Percentiles rank a stretch among this genome's conserved stretches.
Conservation (phyloP, 2,113 vertebrate species). For the Rhinopomastus cyanomelas region DNA sequence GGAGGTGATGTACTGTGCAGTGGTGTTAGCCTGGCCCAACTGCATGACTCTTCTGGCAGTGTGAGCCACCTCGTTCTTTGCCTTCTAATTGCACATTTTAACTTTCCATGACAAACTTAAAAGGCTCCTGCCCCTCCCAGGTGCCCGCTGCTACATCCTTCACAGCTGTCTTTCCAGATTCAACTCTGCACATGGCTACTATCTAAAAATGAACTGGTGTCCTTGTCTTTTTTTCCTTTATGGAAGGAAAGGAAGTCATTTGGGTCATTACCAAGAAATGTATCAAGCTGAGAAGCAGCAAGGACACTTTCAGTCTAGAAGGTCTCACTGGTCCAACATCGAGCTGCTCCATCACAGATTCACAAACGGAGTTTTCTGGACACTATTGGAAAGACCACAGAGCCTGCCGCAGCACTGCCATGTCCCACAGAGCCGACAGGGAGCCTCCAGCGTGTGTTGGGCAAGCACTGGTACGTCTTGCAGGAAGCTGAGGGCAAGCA, state of each 20-base stretch:
- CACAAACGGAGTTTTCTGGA: background rate
- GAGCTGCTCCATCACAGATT: background rate
- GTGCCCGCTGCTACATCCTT: background rate
- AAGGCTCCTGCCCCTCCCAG: conserved; percentile 30
- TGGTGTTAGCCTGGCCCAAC: background rate
- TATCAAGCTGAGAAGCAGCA: background rate
- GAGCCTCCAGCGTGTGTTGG: background rate
- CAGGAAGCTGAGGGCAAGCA: conserved; percentile 4
- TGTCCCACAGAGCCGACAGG: background rate
- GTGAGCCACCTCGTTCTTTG: background rate
- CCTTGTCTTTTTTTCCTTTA: background rate
- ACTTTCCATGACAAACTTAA: conserved; percentile 29
- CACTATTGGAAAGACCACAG: background rate
- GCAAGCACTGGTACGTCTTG: fast-evolving
- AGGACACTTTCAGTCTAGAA: background rate
- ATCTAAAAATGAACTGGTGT: conserved; percentile 33
- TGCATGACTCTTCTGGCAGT: background rate
- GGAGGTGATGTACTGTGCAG: background rate
- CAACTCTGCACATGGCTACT: background rate
- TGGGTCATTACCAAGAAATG: conserved; percentile 19
- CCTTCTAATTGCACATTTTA: background rate
- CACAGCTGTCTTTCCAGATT: conserved; percentile 10
- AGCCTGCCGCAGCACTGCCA: background rate
- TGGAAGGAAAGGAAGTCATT: conserved; percentile 28
- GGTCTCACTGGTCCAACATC: background rate